These are phyloP conservation scores for Psilanteris sp. DNA, from an alignment of 1,140 invertebrate genomes.

Conservation along the genomic window DNA sequence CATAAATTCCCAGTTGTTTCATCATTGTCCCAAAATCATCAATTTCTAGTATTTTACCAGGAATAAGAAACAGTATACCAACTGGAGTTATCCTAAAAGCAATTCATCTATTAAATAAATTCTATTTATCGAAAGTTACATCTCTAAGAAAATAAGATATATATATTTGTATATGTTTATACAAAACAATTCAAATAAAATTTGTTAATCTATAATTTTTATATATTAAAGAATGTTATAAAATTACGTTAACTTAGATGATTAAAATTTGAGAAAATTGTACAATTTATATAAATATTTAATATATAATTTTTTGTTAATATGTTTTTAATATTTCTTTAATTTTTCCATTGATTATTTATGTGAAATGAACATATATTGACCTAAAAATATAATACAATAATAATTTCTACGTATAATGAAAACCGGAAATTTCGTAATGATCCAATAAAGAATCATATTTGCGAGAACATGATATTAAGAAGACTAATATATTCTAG, in stretches of 20 bases:
- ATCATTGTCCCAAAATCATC: constrained; percentile 84
- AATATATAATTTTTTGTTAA: too few species aligned
- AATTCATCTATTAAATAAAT: background rate
- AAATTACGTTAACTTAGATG: too few species aligned
- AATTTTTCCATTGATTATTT: too few species aligned
- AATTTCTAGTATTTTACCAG: constrained; percentile 86
- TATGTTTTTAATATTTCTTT: too few species aligned
- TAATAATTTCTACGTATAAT: background rate
- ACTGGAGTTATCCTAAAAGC: constrained; percentile 84
- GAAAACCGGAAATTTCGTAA: constrained; percentile 28
- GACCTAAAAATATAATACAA: constrained; percentile 4
- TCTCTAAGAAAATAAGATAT: background rate
- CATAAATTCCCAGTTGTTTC: constrained; percentile 84
- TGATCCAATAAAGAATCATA: constrained; percentile 28
- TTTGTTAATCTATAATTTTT: too few species aligned
- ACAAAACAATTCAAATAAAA: too few species aligned
- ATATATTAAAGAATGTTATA: too few species aligned
- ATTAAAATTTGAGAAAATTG: too few species aligned
- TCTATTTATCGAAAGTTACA: too few species aligned
- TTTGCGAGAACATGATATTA: constrained; percentile 9
- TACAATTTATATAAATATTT: too few species aligned
- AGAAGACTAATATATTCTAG: constrained; percentile 31
- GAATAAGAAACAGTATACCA: constrained; percentile 87
- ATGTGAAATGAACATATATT: constrained; percentile 18
- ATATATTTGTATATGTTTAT: background rate